These are phyloP conservation scores for Dendronephthya gigantea DNA, from an alignment of 64 coral and sea anemone species.

Conservation along the genomic window DNA sequence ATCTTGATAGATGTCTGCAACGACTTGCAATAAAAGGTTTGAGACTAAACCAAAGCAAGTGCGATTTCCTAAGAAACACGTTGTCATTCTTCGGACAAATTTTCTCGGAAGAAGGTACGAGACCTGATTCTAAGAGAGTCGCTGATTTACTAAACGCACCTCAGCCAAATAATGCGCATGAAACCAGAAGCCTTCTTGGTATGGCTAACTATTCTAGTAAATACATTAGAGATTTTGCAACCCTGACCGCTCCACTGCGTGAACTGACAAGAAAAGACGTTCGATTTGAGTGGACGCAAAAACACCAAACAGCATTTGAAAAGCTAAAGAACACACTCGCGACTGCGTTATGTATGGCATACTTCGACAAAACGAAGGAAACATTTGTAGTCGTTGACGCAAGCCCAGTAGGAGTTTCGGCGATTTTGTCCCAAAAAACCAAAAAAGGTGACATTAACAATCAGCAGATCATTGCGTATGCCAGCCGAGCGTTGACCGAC, in stretches of 20 bases:
- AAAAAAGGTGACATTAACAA: background rate
- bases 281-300: background rate
- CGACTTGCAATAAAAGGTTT: conserved; percentile 19
- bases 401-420: background rate
- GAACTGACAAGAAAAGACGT: background rate
- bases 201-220: background rate
- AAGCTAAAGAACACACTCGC: background rate
- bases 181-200: background rate
- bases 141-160: too few relatives aligned
- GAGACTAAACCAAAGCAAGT: conserved; percentile 20
- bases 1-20: background rate
- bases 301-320: background rate
- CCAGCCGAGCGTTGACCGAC: background rate
- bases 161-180: too few relatives aligned
- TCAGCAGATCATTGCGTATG: conserved; percentile 5
- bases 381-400: background rate
- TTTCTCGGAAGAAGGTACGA: conserved; percentile 33
- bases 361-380: background rate
- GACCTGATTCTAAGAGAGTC: background rate
- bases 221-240: background rate
- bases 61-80: conserved; percentile 22
- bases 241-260: background rate
- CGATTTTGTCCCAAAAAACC: background rate
- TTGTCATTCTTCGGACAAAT: conserved; percentile 36
- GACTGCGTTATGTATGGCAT: background rate